Percentiles rank a stretch among this genome's conserved stretches.
phyloP scores from a whole-genome alignment of 2,797 vertebrate species.

The Falco biarmicus region DNA sequence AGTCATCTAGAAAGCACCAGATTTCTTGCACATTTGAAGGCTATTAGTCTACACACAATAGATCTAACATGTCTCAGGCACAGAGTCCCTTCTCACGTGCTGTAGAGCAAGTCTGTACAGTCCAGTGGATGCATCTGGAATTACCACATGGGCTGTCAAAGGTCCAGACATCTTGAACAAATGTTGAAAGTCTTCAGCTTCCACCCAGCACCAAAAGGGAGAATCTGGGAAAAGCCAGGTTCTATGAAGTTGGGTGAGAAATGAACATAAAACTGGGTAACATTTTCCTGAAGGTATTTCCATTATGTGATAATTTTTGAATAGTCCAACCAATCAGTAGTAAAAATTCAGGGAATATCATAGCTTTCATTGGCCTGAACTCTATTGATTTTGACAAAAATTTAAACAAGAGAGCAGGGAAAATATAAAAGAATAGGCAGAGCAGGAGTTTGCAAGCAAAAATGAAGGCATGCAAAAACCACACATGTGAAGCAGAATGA shows the following conservation, averaged over 20 bases:
- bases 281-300: background rate
- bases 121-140: background rate
- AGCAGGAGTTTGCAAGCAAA: background rate
- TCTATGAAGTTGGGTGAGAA: background rate
- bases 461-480: background rate
- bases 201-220: background rate
- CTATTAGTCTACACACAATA: background rate
- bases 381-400: background rate
- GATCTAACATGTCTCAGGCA: background rate
- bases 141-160: background rate
- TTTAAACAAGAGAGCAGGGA: background rate
- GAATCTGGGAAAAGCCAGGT: background rate
- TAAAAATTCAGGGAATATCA: background rate
- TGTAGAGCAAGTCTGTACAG: background rate
- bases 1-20: background rate
- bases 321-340: background rate
- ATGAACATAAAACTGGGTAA: background rate
- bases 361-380: background rate
- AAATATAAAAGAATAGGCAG: background rate
- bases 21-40: background rate
- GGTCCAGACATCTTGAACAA: background rate
- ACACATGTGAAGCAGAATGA: fast-evolving
- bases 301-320: background rate
- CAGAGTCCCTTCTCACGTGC: background rate
- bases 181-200: background rate